phyloP scores from a whole-genome alignment of 2,888 invertebrate species.

The Stratiomys singularior region DNA sequence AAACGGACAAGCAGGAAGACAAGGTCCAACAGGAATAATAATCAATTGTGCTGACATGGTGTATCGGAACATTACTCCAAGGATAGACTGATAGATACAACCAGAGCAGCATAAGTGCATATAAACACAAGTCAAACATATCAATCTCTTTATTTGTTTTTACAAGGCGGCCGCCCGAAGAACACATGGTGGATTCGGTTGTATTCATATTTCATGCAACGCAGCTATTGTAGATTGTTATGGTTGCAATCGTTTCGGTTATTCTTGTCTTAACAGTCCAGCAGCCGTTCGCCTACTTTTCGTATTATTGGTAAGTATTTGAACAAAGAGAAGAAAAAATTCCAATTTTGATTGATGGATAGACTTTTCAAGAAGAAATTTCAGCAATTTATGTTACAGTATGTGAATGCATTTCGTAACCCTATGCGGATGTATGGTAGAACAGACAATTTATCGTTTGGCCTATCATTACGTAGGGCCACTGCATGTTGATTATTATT shows the following conservation, averaged over 20 bases:
- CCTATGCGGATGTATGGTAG: neutral
- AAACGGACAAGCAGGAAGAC: conserved; percentile 1
- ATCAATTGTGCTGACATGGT: conserved; percentile 3
- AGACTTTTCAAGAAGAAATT: conserved; percentile 11
- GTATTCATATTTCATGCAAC: conserved; percentile 32
- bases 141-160: conserved; percentile 30
- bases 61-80: neutral
- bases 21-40: conserved; percentile 10
- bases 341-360: conserved; percentile 32
- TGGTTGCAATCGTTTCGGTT: conserved; percentile 1
- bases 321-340: neutral
- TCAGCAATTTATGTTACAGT: conserved; percentile 2
- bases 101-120: conserved; percentile 24
- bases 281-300: neutral
- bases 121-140: conserved; percentile 22
- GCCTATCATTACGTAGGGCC: neutral
- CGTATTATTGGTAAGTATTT: neutral
- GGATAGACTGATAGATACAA: neutral
- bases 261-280: neutral
- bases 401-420: neutral
- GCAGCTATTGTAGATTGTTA: conserved; percentile 15
- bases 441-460: neutral
- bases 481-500: neutral
- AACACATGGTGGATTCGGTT: conserved; percentile 23
- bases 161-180: neutral